Evolutionary conservation across 2,797 vertebrate species (phyloP).

Genomic region (Chaenodraco wilsoni): DNA sequence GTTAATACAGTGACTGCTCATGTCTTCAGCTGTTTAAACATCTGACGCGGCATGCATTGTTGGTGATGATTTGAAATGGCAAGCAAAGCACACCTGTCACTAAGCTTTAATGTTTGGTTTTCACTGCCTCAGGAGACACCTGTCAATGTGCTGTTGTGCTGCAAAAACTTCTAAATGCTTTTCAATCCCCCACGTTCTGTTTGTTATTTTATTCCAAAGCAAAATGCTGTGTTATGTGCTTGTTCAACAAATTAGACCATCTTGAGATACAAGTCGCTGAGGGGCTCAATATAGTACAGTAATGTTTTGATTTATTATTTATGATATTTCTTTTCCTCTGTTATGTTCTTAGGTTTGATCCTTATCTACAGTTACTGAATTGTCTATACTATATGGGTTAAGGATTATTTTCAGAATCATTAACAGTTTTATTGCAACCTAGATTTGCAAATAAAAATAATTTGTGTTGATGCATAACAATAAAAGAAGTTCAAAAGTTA

Average conservation of each 20-base stretch:
- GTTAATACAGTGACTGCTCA: conserved; percentile 5
- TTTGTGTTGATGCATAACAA: background rate
- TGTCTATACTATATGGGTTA: background rate
- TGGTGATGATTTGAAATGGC: conserved; percentile 70
- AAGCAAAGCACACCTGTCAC: conserved; percentile 71
- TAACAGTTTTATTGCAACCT: background rate
- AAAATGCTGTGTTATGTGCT: background rate
- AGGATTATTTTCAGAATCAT: background rate
- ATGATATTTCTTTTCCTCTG: background rate
- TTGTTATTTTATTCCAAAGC: background rate
- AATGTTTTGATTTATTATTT: background rate
- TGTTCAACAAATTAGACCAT: background rate
- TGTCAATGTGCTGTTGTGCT: conserved; percentile 48
- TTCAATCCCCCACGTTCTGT: background rate
- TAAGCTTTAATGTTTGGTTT: conserved; percentile 59
- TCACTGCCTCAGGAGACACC: conserved; percentile 59
- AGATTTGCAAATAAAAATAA: background rate
- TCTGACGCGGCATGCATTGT: conserved; percentile 36
- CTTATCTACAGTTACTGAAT: background rate
- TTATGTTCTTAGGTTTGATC: background rate
- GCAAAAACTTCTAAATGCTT: conserved; percentile 25
- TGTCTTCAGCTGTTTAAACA: conserved; percentile 32
- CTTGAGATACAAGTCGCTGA: background rate
- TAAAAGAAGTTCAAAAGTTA: background rate
- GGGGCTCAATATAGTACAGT: background rate